Percentiles rank a stretch among this genome's conserved stretches.
Conservation (phyloP, 1,140 invertebrate genomes). For the Pogonomyrmex barbatus region DNA sequence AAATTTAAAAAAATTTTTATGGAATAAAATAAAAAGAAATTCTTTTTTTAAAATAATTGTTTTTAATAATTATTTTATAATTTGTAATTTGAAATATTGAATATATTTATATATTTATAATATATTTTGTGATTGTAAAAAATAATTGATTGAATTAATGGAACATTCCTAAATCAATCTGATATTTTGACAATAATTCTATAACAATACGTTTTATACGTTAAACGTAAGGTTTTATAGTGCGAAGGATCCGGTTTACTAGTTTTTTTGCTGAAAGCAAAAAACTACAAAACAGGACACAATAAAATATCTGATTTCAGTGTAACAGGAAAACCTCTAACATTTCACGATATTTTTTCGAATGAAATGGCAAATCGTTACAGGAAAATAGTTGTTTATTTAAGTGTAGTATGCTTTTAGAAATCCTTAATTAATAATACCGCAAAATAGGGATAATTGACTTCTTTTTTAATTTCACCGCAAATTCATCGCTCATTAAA, state of each 20-base stretch:
- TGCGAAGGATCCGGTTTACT: neutral
- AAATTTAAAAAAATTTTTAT: neutral
- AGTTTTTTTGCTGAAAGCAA: neutral
- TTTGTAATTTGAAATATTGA: neutral
- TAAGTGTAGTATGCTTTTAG: too few species aligned
- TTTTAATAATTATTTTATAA: neutral
- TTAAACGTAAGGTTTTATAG: conserved; percentile 1
- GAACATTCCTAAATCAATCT: neutral
- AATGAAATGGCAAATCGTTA: conserved; percentile 3
- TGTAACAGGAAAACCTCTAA: neutral
- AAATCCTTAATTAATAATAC: conserved; percentile 17
- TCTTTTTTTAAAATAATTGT: neutral
- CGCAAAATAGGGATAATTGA: conserved; percentile 24
- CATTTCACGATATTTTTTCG: neutral
- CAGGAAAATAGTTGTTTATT: conserved; percentile 3
- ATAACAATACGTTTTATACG: neutral
- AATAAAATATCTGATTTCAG: conserved; percentile 24
- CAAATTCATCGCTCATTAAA: conserved; percentile 44
- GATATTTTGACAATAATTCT: conserved; percentile 3
- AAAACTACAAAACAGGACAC: neutral
- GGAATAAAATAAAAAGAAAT: neutral
- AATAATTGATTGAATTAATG: neutral
- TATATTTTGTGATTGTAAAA: neutral
- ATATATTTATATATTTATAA: too few species aligned
- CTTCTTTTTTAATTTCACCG: neutral